Conservation (phyloP, 2,797 vertebrate genomes). For the Pangasius macronema region DNA sequence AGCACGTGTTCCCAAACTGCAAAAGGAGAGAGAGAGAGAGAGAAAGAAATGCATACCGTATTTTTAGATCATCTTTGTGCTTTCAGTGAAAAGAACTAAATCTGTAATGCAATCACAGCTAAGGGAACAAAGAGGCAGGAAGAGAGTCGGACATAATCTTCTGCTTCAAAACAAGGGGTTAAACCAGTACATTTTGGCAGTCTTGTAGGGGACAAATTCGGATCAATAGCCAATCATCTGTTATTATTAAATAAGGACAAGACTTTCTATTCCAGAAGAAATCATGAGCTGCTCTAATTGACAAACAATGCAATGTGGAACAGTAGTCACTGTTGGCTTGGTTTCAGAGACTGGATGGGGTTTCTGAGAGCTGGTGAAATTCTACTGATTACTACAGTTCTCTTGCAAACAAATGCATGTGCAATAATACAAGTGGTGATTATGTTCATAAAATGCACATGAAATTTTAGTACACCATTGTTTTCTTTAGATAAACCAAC, state of each 20-base stretch:
- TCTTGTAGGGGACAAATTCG: not conserved
- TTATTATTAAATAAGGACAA: not conserved
- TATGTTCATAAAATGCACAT: not conserved
- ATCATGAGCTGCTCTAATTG: not conserved
- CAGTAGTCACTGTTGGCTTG: not conserved
- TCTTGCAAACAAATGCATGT: not conserved
- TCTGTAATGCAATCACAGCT: constrained; percentile 16
- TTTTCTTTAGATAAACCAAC: too few relatives aligned
- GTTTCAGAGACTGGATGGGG: not conserved
- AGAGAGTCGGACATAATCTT: not conserved
- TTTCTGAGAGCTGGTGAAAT: not conserved
- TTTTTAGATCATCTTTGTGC: not conserved
- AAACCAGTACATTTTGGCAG: not conserved
- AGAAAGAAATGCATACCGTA: not conserved
- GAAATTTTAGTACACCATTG: too few relatives aligned
- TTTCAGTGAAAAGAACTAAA: not conserved
- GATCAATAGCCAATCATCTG: not conserved
- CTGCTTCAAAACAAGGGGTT: not conserved
- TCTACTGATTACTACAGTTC: not conserved
- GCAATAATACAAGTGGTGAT: not conserved
- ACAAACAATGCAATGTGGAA: not conserved
- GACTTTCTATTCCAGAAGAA: not conserved
- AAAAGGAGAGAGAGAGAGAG: constrained; percentile 35
- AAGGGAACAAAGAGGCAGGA: not conserved
- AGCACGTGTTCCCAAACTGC: constrained; percentile 98